These are phyloP conservation scores for Drosophila kanapiae DNA, from an alignment of 1,140 invertebrate genomes.

Conservation along the genomic window DNA sequence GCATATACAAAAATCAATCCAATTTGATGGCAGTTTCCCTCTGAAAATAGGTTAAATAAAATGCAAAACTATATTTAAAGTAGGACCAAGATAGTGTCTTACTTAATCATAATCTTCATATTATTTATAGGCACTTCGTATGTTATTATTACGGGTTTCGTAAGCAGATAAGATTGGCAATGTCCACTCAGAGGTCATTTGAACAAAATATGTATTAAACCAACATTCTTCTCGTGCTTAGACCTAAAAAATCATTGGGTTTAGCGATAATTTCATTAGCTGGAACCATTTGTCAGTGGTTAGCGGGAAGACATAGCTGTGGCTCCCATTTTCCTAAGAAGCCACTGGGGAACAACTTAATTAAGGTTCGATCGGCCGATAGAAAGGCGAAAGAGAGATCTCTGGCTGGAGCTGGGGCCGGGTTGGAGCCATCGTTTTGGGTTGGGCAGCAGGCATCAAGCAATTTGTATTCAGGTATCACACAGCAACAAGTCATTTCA, in stretches of 20 bases:
- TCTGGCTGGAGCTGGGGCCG: background rate
- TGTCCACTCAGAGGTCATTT: slow-evolving; percentile 9
- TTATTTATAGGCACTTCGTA: background rate
- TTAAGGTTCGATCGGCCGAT: slow-evolving; percentile 59
- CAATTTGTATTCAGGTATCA: slow-evolving; percentile 80
- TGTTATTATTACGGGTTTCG: background rate
- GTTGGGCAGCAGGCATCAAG: slow-evolving; percentile 70
- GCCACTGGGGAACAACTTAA: slow-evolving; percentile 70
- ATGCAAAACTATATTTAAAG: background rate
- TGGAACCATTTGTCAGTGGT: slow-evolving; percentile 31
- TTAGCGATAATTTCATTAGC: slow-evolving; percentile 66
- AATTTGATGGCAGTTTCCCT: background rate
- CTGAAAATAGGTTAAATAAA: background rate
- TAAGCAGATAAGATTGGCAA: slow-evolving; percentile 6
- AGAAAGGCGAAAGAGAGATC: slow-evolving; percentile 28
- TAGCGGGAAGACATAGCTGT: slow-evolving; percentile 15
- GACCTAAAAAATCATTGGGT: slow-evolving; percentile 7
- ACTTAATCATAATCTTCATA: background rate
- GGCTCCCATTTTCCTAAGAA: slow-evolving; percentile 46
- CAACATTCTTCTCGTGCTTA: background rate
- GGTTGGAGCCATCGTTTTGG: slow-evolving; percentile 21
- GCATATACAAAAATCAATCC: background rate
- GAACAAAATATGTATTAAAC: background rate
- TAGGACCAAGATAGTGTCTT: background rate
- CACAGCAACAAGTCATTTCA: slow-evolving; percentile 83